These are phyloP conservation scores for Lamellibrachia satsuma DNA, from an alignment of 2,888 invertebrate species.

Conservation along the genomic window DNA sequence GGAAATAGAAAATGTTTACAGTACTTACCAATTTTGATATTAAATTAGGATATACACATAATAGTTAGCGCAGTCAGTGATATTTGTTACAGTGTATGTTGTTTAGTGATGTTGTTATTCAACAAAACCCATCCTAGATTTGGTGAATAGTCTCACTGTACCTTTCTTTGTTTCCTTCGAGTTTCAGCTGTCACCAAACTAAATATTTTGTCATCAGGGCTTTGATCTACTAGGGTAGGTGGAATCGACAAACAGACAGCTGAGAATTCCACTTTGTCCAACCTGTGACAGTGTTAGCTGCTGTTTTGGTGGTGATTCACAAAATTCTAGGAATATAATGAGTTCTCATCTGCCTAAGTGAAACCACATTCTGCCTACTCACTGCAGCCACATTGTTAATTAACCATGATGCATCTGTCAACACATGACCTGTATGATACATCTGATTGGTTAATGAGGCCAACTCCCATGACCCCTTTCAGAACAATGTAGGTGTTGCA, in stretches of 20 bases:
- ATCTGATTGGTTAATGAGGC: background rate
- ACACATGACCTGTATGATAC: background rate
- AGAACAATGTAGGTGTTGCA: background rate
- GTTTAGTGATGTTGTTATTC: too few relatives aligned
- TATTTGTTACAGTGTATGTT: too few relatives aligned
- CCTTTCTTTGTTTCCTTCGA: background rate
- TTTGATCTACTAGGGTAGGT: background rate
- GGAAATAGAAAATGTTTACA: too few relatives aligned
- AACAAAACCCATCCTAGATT: too few relatives aligned
- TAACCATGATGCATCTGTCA: background rate
- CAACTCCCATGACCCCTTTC: background rate
- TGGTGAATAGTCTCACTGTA: background rate
- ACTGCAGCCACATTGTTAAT: background rate
- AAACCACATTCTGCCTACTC: background rate
- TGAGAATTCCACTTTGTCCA: background rate
- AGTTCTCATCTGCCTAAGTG: conserved; percentile 13
- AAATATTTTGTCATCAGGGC: background rate
- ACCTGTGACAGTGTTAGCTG: background rate
- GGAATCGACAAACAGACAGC: background rate
- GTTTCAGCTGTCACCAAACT: background rate
- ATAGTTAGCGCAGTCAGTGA: too few relatives aligned
- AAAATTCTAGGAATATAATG: background rate
- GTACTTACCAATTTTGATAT: too few relatives aligned
- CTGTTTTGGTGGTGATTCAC: background rate
- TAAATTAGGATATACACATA: too few relatives aligned